Percentiles rank a stretch among this genome's conserved stretches.
Evolutionary conservation across 2,888 invertebrate genomes (phyloP).

Genomic region (Phrixothrix hirtus): DNA sequence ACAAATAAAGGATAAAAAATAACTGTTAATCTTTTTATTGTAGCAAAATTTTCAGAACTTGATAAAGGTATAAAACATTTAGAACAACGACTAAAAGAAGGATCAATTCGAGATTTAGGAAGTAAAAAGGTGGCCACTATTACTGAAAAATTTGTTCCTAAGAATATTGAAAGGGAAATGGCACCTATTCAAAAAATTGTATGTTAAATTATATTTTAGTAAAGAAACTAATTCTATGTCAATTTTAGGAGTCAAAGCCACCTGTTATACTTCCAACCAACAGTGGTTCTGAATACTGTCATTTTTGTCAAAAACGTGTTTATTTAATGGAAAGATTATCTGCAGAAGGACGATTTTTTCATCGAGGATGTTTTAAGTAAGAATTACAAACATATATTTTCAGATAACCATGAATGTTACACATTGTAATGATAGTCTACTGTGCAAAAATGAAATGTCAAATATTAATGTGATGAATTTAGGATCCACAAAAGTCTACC

Average conservation of each 20-base stretch:
- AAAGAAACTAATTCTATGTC: background rate
- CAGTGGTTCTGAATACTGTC: conserved; percentile 75
- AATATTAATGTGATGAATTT: too few species aligned
- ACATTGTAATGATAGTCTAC: too few species aligned
- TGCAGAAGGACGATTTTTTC: conserved; percentile 88
- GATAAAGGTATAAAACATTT: conserved; percentile 73
- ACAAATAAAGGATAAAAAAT: background rate
- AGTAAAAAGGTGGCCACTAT: conserved; percentile 82
- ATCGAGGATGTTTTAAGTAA: conserved; percentile 84
- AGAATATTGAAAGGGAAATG: conserved; percentile 60
- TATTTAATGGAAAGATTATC: conserved; percentile 91
- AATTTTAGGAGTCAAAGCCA: conserved; percentile 61
- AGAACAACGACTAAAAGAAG: conserved; percentile 77
- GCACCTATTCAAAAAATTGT: conserved; percentile 56
- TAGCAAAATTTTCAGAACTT: conserved; percentile 70
- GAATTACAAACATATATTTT: too few species aligned
- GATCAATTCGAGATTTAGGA: conserved; percentile 69
- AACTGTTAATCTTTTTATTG: conserved; percentile 34
- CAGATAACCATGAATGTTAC: too few species aligned
- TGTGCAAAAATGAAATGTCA: too few species aligned
- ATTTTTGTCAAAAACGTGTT: conserved; percentile 88
- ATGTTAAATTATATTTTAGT: conserved; percentile 49
- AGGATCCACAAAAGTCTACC: too few species aligned
- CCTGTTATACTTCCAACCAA: conserved; percentile 65
- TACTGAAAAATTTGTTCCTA: conserved; percentile 71